phyloP scores from a whole-genome alignment of 2,888 invertebrate species.

The Schizaphis graminum region DNA sequence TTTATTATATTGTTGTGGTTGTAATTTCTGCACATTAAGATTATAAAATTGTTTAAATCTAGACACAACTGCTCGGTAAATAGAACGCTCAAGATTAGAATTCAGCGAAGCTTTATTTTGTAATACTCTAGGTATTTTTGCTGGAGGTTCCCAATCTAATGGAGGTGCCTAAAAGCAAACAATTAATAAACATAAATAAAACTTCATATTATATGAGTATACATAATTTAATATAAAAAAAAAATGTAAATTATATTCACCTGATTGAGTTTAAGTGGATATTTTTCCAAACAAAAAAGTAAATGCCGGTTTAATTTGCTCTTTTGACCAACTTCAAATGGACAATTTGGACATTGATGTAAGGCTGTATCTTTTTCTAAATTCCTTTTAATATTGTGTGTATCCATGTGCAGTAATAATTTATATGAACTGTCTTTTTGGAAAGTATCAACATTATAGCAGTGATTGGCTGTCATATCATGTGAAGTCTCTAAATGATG shows the following conservation, averaged over 20 bases:
- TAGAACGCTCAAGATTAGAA: conserved; percentile 67
- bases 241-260: conserved; percentile 63
- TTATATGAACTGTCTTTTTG: conserved; percentile 88
- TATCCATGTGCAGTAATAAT: conserved; percentile 92
- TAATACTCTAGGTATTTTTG: conserved; percentile 86
- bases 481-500: conserved; percentile 93
- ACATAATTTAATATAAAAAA: neutral
- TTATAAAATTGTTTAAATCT: conserved; percentile 68
- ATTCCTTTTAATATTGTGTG: conserved; percentile 86
- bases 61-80: conserved; percentile 71
- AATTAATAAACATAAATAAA: neutral
- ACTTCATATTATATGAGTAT: neutral
- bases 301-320: conserved; percentile 90
- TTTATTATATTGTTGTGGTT: conserved; percentile 61
- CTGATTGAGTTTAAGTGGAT: conserved; percentile 87
- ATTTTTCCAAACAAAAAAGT: conserved; percentile 89
- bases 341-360: conserved; percentile 93
- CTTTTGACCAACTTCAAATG: conserved; percentile 94
- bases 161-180: conserved; percentile 77
- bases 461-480: conserved; percentile 81
- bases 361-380: conserved; percentile 88
- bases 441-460: conserved; percentile 85
- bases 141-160: conserved; percentile 92
- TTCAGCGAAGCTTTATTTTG: conserved; percentile 70
- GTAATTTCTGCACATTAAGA: conserved; percentile 49